Evolutionary conservation across 2,888 invertebrate genomes (phyloP).

Genomic region (Xestia ashworthii): DNA sequence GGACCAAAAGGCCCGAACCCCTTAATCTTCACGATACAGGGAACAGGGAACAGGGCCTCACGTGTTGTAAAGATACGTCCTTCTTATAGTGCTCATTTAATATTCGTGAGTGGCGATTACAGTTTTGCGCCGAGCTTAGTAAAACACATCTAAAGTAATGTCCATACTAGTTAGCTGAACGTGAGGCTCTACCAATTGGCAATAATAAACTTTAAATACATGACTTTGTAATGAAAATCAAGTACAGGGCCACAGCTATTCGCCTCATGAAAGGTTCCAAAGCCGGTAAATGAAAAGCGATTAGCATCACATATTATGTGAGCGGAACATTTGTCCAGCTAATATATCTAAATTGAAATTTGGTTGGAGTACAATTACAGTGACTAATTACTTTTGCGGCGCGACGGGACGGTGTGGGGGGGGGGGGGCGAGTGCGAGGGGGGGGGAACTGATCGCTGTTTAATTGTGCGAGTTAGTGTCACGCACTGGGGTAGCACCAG

Average conservation of each 20-base stretch:
- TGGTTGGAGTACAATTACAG: conserved; percentile 44
- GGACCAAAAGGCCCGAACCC: too few species aligned
- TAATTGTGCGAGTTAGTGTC: conserved; percentile 20
- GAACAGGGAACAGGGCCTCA: too few species aligned
- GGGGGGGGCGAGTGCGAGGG: neutral
- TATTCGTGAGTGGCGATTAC: neutral
- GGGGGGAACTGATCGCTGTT: conserved; percentile 18
- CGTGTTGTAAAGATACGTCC: neutral
- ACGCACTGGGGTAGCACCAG: neutral
- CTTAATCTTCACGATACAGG: too few species aligned
- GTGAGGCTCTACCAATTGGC: neutral
- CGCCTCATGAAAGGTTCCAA: neutral
- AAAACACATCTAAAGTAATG: neutral
- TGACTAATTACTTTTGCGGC: conserved; percentile 52
- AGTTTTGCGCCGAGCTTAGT: neutral
- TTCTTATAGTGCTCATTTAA: conserved; percentile 5
- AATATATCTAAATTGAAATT: conserved; percentile 54
- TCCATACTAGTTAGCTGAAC: neutral
- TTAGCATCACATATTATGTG: conserved; percentile 34
- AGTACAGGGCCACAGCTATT: neutral
- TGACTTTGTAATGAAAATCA: conserved; percentile 7
- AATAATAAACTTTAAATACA: neutral
- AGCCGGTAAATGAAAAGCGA: conserved; percentile 35
- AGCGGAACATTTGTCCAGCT: conserved; percentile 45
- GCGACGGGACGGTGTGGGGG: neutral